Evolutionary conservation across 92 coral and sea anemone genomes (phyloP), one percentile per base, ranked within the genome.

Genomic region (Palythoa grandis): DNA sequence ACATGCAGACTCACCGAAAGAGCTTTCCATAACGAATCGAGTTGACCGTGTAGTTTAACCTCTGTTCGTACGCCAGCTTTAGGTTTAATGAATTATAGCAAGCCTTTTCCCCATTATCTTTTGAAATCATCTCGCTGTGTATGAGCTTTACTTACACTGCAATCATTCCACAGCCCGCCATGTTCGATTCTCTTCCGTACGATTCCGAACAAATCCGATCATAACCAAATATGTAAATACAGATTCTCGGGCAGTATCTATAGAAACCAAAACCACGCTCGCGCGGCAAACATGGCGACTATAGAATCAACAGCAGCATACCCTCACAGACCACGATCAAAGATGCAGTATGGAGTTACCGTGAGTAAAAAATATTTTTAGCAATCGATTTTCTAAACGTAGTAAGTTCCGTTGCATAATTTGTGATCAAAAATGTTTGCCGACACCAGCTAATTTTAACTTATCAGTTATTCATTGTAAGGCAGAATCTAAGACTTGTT

Each of bases 1-100:
- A 7, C 56, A 52, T 12, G 8, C 16, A 16, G 61, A 71, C 92
- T 76, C 56, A 90, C 91, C 91, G 88, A 83, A 91, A 91, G 5
- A 91, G 93, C 52, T 91, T 91, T 65, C 91, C 93, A 56, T 84
- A 80, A 7, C 79, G 60, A 38, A 91, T 38, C 2, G 85, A 72
- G 53, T 91, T 91, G 22, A 85, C 72, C 54, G 88, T 77, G 74
- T 84, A 89, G 40, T 75, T 82, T 68, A 91, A 8, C 17, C 38
- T 82, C 20, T 84, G 80, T 70, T 85, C 78, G 73, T 84, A 88
- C 19, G 73, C 43, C 10, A 84, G 71, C 43, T 78, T 88, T 6
- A 88, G 78, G 8, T 57, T 43, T 5, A 86, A 76, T 20, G 74
- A 66, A 80, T 48, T 23, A 23, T 13, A 8, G 22, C 50, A 15